Conservation (phyloP, 2,888 invertebrate genomes). For the Phlogophora meticulosa region DNA sequence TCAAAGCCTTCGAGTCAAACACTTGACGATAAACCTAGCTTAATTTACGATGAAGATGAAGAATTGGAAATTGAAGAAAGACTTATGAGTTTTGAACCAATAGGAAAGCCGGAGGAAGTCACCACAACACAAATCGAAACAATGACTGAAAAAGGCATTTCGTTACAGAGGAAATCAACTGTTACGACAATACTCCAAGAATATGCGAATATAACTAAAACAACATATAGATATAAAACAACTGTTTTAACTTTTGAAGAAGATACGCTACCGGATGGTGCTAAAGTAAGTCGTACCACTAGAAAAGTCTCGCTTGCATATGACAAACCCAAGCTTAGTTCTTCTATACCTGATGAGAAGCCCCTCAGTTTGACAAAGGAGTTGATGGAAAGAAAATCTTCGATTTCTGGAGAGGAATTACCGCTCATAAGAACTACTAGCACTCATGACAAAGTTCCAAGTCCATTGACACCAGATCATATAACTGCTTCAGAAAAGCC, state of each 20-base stretch:
- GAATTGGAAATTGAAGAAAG: slow-evolving; percentile 62
- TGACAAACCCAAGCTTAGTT: slow-evolving; percentile 48
- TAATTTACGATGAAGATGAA: slow-evolving; percentile 58
- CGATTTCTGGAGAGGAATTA: slow-evolving; percentile 14
- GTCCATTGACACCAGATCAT: slow-evolving; percentile 9
- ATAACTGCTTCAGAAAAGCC: slow-evolving; percentile 3
- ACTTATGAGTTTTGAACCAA: slow-evolving; percentile 62
- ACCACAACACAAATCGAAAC: slow-evolving; percentile 26
- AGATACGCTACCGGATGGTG: slow-evolving; percentile 55
- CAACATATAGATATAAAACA: slow-evolving; percentile 57
- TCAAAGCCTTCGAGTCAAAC: slow-evolving; percentile 6
- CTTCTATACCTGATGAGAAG: slow-evolving; percentile 1
- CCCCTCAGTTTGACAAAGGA: slow-evolving; percentile 8
- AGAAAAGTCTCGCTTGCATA: slow-evolving; percentile 57
- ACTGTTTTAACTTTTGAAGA: slow-evolving; percentile 62
- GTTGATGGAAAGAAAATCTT: slow-evolving; percentile 27
- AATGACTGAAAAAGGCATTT: slow-evolving; percentile 35
- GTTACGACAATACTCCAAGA: slow-evolving; percentile 55
- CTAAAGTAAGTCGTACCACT: slow-evolving; percentile 44
- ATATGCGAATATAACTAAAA: slow-evolving; percentile 58
- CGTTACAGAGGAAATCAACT: slow-evolving; percentile 44
- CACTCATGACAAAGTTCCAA: slow-evolving; percentile 21
- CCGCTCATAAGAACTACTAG: neutral
- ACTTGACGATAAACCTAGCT: slow-evolving; percentile 34
- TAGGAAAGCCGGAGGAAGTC: slow-evolving; percentile 51